Base-by-base conservation (phyloP, 2,797 vertebrate species). In the Pseudotriccus pelzelni region DNA sequence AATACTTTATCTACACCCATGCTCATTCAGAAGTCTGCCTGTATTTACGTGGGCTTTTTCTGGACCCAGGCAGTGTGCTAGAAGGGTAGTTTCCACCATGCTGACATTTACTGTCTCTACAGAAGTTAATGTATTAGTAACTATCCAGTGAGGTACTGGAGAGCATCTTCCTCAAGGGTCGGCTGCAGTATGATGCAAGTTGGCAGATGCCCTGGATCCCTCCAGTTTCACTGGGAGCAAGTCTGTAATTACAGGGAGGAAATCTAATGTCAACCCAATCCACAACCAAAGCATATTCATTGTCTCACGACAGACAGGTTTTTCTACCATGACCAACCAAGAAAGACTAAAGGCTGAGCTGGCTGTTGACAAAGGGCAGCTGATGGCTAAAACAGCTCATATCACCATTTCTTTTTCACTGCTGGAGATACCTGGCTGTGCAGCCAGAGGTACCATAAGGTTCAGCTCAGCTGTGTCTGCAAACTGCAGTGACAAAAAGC, bases 301-400 rank as follows among this genome's bases (percentile, higher is more conserved):
- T 0, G 0, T 39, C 58, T 93, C 50, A 27, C 49, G 41, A 25
- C 0, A 60, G 19, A 62, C 28, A 73, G 41, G 43, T 39, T 52
- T 69, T 75, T 81, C 62, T 52, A 73, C 23, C 19, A 47, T 4
- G 8, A 66, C 10, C 39, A 69, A 24, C 2, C 12, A 77, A 74
- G 36, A 77, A 44, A 74, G 39, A 50, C 39, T 28, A 63, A 81
- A 92, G 36, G 34, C 59, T 27, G 32, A 86, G 50, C 19, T 46
- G 44, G 37, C 64, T 74, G 41, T n/a, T 77, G 52, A 63, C 62
- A 68, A 59, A 84, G 49, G 23, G 59, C 39, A 44, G 19, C 22
- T 74, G 22, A 12, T 56, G 49, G 23, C 46, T 70, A 37, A 49
- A 83, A 53, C 37, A 39, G 72, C 39, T 66, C 20, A 1, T 22